These are phyloP conservation scores for Nannospalax galili DNA, from an alignment of 2,113 vertebrate genomes.

Conservation along the genomic window DNA sequence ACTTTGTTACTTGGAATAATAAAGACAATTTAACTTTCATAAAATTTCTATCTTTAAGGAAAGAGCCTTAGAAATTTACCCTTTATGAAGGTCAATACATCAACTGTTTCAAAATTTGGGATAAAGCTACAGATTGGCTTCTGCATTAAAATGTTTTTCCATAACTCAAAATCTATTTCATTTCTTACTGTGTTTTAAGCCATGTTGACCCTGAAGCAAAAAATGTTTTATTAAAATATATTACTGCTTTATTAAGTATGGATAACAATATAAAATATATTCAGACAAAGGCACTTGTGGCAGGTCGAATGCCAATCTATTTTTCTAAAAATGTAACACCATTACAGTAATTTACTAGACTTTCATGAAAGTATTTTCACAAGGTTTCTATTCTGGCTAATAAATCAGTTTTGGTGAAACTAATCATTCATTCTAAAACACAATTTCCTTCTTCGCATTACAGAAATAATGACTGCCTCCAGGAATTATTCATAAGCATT, in stretches of 20 bases:
- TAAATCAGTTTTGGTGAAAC: neutral
- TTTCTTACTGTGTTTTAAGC: constrained; percentile 69
- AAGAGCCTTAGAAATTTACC: constrained; percentile 40
- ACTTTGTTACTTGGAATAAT: constrained; percentile 16
- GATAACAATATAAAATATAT: constrained; percentile 59
- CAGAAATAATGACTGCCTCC: neutral
- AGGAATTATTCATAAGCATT: neutral
- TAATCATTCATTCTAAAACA: constrained; percentile 10
- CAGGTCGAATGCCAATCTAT: constrained; percentile 13
- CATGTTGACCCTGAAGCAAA: constrained; percentile 50
- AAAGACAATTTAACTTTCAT: constrained; percentile 35
- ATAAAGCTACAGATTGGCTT: constrained; percentile 38
- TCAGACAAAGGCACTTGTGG: constrained; percentile 30
- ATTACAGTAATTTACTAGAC: constrained; percentile 21
- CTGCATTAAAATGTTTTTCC: constrained; percentile 65
- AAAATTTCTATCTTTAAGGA: constrained; percentile 47
- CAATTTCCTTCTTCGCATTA: neutral
- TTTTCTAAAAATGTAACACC: constrained; percentile 58
- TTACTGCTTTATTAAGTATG: constrained; percentile 63
- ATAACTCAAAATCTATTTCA: constrained; percentile 54
- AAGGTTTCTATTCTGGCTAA: constrained; percentile 2
- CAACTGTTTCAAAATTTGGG: constrained; percentile 64
- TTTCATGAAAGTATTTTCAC: constrained; percentile 46
- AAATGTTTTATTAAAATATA: constrained; percentile 74
- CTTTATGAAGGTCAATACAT: constrained; percentile 1